These are phyloP conservation scores for Neelides folsomi DNA, from an alignment of 2,888 invertebrate species.

Conservation along the genomic window DNA sequence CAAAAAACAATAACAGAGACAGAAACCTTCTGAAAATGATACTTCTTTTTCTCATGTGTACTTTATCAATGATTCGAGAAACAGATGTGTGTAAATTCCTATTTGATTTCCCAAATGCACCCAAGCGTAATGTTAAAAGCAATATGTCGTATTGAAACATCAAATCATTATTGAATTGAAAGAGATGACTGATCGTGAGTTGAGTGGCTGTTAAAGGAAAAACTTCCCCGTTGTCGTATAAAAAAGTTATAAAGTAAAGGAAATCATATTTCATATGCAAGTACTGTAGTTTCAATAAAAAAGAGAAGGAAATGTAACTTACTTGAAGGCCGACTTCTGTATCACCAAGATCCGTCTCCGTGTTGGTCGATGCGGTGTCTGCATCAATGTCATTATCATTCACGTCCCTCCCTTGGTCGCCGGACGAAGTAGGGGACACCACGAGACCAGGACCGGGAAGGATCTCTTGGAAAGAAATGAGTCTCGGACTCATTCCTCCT, in stretches of 20 bases:
- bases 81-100: too few relatives aligned
- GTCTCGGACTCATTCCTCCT: constrained; percentile 22
- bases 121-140: too few relatives aligned
- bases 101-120: too few relatives aligned
- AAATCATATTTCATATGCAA: neutral
- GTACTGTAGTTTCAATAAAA: neutral
- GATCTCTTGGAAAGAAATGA: constrained; percentile 34
- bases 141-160: too few relatives aligned
- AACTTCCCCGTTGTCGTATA: neutral
- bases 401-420: constrained; percentile 28
- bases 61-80: too few relatives aligned
- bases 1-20: too few relatives aligned
- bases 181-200: too few relatives aligned
- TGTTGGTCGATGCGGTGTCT: constrained; percentile 36
- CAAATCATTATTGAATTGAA: too few relatives aligned
- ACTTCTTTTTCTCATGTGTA: too few relatives aligned
- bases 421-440: constrained; percentile 10
- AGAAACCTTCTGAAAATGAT: too few relatives aligned
- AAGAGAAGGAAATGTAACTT: constrained; percentile 11
- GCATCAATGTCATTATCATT: constrained; percentile 42
- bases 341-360: constrained; percentile 49
- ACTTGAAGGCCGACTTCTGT: constrained; percentile 36
- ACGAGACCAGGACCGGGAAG: constrained; percentile 20
- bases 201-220: too few relatives aligned
- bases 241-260: neutral